These are phyloP conservation scores for Drosophila busckii DNA, from an alignment of 1,140 invertebrate genomes.

Conservation along the genomic window DNA sequence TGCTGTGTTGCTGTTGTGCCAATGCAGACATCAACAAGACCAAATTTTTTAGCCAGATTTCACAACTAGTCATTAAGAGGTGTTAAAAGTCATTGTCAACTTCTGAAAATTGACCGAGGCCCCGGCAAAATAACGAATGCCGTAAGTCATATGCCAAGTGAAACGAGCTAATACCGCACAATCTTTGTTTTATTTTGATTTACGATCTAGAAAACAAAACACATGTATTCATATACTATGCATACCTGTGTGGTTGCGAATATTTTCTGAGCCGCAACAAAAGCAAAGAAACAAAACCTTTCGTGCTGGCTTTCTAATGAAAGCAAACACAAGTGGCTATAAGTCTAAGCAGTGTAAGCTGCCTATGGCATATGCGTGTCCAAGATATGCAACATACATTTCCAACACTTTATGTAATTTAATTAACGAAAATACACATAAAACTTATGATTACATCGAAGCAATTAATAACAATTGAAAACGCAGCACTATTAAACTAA, in stretches of 20 bases:
- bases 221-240: too few species aligned
- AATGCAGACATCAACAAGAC: slow-evolving; percentile 46
- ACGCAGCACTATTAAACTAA: slow-evolving; percentile 23
- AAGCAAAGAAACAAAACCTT: slow-evolving; percentile 28
- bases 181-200: slow-evolving; percentile 35
- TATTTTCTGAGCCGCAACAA: slow-evolving; percentile 32
- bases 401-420: slow-evolving; percentile 67
- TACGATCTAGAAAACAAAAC: slow-evolving; percentile 26
- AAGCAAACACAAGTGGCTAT: slow-evolving; percentile 42
- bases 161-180: slow-evolving; percentile 26
- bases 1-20: slow-evolving; percentile 16
- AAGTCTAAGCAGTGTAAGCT: slow-evolving; percentile 27
- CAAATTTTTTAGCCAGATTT: slow-evolving; percentile 50
- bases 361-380: slow-evolving; percentile 45
- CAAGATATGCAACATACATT: slow-evolving; percentile 38
- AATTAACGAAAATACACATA: slow-evolving; percentile 67
- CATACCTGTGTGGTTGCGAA: too few species aligned
- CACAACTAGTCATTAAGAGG: slow-evolving; percentile 52
- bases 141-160: slow-evolving; percentile 35
- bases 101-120: slow-evolving; percentile 28
- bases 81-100: slow-evolving; percentile 61
- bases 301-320: slow-evolving; percentile 63
- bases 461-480: slow-evolving; percentile 31
- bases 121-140: slow-evolving; percentile 12
- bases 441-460: slow-evolving; percentile 49